These are phyloP conservation scores for Drosophila incognita DNA, from an alignment of 2,888 invertebrate species.

Conservation along the genomic window DNA sequence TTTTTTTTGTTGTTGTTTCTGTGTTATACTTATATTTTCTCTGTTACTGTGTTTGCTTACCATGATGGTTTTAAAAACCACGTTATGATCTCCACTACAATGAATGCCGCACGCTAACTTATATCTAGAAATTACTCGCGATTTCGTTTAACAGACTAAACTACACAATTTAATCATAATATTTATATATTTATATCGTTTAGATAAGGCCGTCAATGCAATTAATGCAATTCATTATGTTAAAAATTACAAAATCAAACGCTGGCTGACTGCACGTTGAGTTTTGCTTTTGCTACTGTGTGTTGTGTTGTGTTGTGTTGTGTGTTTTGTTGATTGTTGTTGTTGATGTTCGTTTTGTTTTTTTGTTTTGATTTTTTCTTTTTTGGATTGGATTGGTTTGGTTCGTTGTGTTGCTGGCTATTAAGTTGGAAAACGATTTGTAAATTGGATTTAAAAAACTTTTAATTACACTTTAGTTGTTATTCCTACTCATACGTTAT, in stretches of 20 bases:
- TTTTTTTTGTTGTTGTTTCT: slow-evolving; percentile 3
- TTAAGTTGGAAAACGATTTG: slow-evolving; percentile 56
- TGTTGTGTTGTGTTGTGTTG: slow-evolving; percentile 1
- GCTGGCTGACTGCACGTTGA: slow-evolving; percentile 63
- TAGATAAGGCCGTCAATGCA: slow-evolving; percentile 78
- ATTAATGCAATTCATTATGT: slow-evolving; percentile 70
- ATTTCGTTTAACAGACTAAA: slow-evolving; percentile 76
- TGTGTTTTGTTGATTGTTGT: slow-evolving; percentile 26
- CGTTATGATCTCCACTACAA: slow-evolving; percentile 29
- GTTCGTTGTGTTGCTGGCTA: slow-evolving; percentile 62
- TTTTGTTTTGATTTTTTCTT: slow-evolving; percentile 9
- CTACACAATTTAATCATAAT: slow-evolving; percentile 70
- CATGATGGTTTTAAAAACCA: slow-evolving; percentile 71
- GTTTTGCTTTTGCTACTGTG: slow-evolving; percentile 40
- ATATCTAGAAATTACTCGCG: slow-evolving; percentile 60
- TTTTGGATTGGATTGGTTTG: slow-evolving; percentile 76
- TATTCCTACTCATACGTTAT: slow-evolving; percentile 42
- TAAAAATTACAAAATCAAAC: slow-evolving; percentile 69
- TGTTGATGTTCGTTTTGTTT: slow-evolving; percentile 17
- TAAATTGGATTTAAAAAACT: slow-evolving; percentile 46
- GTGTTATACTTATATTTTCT: slow-evolving; percentile 10
- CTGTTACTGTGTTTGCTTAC: slow-evolving; percentile 18
- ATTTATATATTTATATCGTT: slow-evolving; percentile 70
- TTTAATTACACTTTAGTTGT: slow-evolving; percentile 55
- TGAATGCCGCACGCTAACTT: slow-evolving; percentile 47